These are phyloP conservation scores for Bursaphelenchus mucronatus DNA, from an alignment of 1,140 invertebrate genomes.

Conservation along the genomic window DNA sequence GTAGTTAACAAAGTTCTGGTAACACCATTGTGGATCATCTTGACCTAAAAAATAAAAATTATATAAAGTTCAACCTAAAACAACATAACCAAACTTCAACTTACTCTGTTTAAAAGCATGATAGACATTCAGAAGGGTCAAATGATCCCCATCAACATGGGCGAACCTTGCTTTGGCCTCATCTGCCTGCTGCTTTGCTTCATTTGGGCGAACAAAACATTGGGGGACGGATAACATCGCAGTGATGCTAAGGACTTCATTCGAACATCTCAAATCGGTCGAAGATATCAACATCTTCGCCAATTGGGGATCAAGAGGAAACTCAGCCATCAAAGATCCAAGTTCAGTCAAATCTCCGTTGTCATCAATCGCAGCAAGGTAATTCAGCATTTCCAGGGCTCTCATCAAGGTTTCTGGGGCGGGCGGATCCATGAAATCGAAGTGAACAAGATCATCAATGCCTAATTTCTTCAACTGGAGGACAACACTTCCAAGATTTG, in stretches of 20 bases:
- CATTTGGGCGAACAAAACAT: constrained; percentile 97
- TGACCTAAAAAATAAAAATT: constrained; percentile 62
- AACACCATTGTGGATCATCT: constrained; percentile 96
- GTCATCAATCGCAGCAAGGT: constrained; percentile 85
- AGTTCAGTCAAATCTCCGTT: constrained; percentile 83
- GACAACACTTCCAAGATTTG: constrained; percentile 92
- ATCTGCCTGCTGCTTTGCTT: constrained; percentile 96
- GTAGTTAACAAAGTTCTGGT: constrained; percentile 98
- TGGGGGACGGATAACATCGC: constrained; percentile 91
- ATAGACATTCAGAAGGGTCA: constrained; percentile 87
- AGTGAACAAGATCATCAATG: constrained; percentile 98
- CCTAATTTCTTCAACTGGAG: constrained; percentile 96
- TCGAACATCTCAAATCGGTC: constrained; percentile 92
- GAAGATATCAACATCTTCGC: constrained; percentile 95
- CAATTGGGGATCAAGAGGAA: constrained; percentile 94
- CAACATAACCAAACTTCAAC: constrained; percentile 1
- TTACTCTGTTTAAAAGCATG: constrained; percentile 98
- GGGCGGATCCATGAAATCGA: constrained; percentile 99
- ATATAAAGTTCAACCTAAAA: not conserved
- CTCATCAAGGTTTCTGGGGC: constrained; percentile 99
- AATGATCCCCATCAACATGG: constrained; percentile 97
- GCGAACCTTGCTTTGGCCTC: constrained; percentile 98
- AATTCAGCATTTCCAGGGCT: constrained; percentile 93
- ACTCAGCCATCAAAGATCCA: constrained; percentile 99
- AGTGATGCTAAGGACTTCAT: constrained; percentile 96